Conservation (phyloP, 2,797 vertebrate genomes). For the Valencia hispanica region DNA sequence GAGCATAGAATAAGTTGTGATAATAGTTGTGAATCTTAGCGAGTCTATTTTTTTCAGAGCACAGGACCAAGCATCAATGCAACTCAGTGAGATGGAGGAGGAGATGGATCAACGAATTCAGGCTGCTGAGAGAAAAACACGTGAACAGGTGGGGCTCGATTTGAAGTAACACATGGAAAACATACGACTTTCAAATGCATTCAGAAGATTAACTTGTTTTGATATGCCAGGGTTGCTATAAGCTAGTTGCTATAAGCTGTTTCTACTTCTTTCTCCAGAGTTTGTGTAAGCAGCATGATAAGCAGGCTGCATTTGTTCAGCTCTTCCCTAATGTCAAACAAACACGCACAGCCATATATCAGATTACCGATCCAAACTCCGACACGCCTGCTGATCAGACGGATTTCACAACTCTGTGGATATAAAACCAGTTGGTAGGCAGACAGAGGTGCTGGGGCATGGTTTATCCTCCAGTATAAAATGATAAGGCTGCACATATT, state of each 20-base stretch:
- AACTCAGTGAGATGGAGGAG: slow-evolving; percentile 94
- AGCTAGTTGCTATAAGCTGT: neutral
- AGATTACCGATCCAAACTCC: slow-evolving; percentile 40
- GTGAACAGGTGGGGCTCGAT: slow-evolving; percentile 83
- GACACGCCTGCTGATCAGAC: slow-evolving; percentile 46
- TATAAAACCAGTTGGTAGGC: slow-evolving; percentile 28
- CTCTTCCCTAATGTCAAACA: slow-evolving; percentile 73
- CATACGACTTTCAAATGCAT: neutral
- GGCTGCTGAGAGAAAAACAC: slow-evolving; percentile 84
- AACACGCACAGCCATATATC: slow-evolving; percentile 31
- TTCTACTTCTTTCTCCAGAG: slow-evolving; percentile 27
- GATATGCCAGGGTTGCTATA: neutral
- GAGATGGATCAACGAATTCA: slow-evolving; percentile 98
- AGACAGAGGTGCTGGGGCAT: slow-evolving; percentile 18
- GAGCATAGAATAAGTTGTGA: neutral
- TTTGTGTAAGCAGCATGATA: slow-evolving; percentile 37
- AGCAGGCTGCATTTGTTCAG: slow-evolving; percentile 46
- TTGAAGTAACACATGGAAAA: neutral
- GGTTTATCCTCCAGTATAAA: slow-evolving; percentile 19
- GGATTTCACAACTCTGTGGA: slow-evolving; percentile 35
- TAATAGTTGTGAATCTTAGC: neutral
- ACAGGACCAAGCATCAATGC: slow-evolving; percentile 94
- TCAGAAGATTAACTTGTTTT: slow-evolving; percentile 3
- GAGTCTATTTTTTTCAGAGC: slow-evolving; percentile 78
- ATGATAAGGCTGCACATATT: slow-evolving; percentile 25